Evolutionary conservation across 2,797 vertebrate genomes (phyloP).

Genomic region (Sebastolobus alascanus): DNA sequence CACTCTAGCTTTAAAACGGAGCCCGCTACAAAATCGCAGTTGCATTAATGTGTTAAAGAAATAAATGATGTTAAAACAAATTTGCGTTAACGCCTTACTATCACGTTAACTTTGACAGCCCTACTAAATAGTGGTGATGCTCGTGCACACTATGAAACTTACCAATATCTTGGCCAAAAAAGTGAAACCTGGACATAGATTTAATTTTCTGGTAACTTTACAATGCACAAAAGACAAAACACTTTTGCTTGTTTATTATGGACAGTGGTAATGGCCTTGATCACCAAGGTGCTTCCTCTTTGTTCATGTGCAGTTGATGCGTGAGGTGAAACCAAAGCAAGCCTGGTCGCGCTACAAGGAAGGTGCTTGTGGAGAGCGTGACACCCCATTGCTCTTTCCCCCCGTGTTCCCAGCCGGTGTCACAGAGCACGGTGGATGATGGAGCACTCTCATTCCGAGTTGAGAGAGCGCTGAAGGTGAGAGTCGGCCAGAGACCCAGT

Average conservation of each 20-base stretch:
- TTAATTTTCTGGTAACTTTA: background rate
- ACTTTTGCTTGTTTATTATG: conserved; percentile 1
- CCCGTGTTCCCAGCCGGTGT: conserved; percentile 73
- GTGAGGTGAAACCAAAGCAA: conserved; percentile 72
- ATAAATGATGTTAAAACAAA: too few relatives aligned
- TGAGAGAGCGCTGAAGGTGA: conserved; percentile 82
- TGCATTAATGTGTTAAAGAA: too few relatives aligned
- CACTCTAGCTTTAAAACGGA: too few relatives aligned
- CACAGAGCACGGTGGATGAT: conserved; percentile 78
- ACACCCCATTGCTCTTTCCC: conserved; percentile 82
- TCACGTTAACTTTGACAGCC: too few relatives aligned
- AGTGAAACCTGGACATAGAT: conserved; percentile 3
- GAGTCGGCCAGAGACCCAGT: conserved; percentile 77
- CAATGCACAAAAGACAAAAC: background rate
- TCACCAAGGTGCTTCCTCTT: conserved; percentile 55
- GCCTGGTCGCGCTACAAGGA: conserved; percentile 57
- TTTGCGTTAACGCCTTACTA: too few relatives aligned
- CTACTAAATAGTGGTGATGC: background rate
- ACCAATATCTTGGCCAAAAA: background rate
- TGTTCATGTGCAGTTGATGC: conserved; percentile 46
- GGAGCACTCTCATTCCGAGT: conserved; percentile 84
- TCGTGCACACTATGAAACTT: background rate
- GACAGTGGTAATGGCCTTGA: conserved; percentile 47
- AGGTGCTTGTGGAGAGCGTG: conserved; percentile 60
- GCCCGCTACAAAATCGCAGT: fast-evolving